phyloP scores from a whole-genome alignment of 2,113 vertebrate species.

The Myrmecophaga tridactyla region DNA sequence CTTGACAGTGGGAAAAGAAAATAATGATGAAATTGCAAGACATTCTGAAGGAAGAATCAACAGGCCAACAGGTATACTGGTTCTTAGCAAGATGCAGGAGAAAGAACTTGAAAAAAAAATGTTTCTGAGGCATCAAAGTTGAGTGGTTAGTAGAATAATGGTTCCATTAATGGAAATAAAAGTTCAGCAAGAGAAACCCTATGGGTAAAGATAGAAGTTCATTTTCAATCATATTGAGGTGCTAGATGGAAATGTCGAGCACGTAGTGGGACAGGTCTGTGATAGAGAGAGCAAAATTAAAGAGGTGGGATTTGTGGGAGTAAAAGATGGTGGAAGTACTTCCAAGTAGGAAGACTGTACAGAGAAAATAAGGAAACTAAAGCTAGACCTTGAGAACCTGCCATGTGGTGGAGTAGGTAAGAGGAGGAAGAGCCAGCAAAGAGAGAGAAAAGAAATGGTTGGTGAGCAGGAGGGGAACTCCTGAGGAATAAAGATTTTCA shows the following conservation, averaged over 20 bases:
- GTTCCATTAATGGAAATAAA: background rate
- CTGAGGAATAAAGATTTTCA: background rate
- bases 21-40: background rate
- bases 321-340: background rate
- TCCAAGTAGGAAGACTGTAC: background rate
- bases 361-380: background rate
- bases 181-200: background rate
- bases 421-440: background rate
- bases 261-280: background rate
- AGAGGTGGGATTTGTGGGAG: background rate
- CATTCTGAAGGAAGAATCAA: background rate
- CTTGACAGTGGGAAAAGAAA: background rate
- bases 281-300: background rate
- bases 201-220: background rate
- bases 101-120: background rate
- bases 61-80: background rate
- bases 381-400: background rate
- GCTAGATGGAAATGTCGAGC: background rate
- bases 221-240: background rate
- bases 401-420: background rate
- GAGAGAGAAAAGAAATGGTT: background rate
- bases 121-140: slow-evolving; percentile 1
- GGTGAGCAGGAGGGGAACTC: background rate
- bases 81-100: background rate
- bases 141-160: background rate